Percentiles rank a stretch among this genome's conserved stretches.
These are phyloP conservation scores for Raja brachyura DNA, from an alignment of 2,113 vertebrate genomes.

Conservation along the genomic window DNA sequence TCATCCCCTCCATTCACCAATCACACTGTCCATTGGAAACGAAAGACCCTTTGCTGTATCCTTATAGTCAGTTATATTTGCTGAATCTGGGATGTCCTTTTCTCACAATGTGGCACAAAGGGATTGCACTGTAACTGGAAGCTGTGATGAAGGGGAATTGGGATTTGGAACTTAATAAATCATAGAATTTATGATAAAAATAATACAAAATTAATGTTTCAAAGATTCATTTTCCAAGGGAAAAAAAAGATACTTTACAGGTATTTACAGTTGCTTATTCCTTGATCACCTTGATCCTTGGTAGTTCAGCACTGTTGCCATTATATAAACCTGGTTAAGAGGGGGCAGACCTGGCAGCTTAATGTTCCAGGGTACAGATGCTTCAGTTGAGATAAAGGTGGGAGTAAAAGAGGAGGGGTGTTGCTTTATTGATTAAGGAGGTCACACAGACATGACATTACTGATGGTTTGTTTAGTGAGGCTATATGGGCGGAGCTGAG, in stretches of 20 bases:
- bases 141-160: neutral
- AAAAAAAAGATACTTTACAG: neutral
- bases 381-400: too few relatives aligned
- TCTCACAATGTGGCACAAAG: neutral
- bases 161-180: neutral
- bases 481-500: too few relatives aligned
- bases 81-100: neutral
- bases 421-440: too few relatives aligned
- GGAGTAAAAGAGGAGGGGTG: too few relatives aligned
- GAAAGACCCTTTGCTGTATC: neutral
- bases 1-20: neutral
- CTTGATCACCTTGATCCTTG: neutral
- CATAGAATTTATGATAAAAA: neutral
- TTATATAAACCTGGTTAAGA: too few relatives aligned
- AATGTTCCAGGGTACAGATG: too few relatives aligned
- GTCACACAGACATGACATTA: too few relatives aligned
- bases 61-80: neutral
- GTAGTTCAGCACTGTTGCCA: neutral
- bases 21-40: neutral
- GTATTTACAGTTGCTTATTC: neutral
- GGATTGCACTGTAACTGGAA: neutral
- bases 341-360: too few relatives aligned
- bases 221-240: neutral
- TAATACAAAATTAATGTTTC: neutral
- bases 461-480: too few relatives aligned